Evolutionary conservation across 1,140 invertebrate species (phyloP).

Genomic region (Anthonomus grandis): DNA sequence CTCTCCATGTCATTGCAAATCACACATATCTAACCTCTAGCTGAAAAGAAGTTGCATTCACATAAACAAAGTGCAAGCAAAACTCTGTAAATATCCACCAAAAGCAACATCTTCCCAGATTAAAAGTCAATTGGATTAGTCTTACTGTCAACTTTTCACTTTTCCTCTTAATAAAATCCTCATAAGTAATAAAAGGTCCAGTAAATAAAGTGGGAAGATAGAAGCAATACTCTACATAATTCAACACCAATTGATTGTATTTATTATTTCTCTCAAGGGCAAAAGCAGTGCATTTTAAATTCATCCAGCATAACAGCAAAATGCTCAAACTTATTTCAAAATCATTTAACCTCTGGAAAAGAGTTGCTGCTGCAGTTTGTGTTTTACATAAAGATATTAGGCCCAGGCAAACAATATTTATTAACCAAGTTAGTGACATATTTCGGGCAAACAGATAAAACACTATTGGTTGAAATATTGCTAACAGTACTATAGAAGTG

Average conservation of each 20-base stretch:
- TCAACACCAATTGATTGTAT: constrained; percentile 38
- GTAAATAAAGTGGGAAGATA: constrained; percentile 77
- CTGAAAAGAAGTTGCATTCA: constrained; percentile 67
- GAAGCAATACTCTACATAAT: constrained; percentile 68
- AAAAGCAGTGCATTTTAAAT: constrained; percentile 42
- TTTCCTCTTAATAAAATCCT: constrained; percentile 55
- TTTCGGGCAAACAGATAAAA: constrained; percentile 27
- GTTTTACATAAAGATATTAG: constrained; percentile 33
- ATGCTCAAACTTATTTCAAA: constrained; percentile 32
- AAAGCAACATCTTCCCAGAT: constrained; percentile 62
- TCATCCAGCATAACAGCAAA: constrained; percentile 42
- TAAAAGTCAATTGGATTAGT: constrained; percentile 50
- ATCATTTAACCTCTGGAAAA: constrained; percentile 28
- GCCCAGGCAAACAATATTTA: constrained; percentile 23
- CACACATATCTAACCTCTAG: constrained; percentile 50
- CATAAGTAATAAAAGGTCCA: constrained; percentile 76
- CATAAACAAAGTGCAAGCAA: constrained; percentile 74
- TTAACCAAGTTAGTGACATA: constrained; percentile 32
- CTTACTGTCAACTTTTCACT: constrained; percentile 40
- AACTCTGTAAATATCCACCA: constrained; percentile 72
- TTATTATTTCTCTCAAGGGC: constrained; percentile 30
- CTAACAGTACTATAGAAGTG: constrained; percentile 17
- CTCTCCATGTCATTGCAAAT: not conserved
- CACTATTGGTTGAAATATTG: constrained; percentile 37
- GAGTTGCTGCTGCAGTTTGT: constrained; percentile 14